These are phyloP conservation scores for Molossus molossus DNA, from an alignment of 2,797 vertebrate genomes.

Conservation along the genomic window DNA sequence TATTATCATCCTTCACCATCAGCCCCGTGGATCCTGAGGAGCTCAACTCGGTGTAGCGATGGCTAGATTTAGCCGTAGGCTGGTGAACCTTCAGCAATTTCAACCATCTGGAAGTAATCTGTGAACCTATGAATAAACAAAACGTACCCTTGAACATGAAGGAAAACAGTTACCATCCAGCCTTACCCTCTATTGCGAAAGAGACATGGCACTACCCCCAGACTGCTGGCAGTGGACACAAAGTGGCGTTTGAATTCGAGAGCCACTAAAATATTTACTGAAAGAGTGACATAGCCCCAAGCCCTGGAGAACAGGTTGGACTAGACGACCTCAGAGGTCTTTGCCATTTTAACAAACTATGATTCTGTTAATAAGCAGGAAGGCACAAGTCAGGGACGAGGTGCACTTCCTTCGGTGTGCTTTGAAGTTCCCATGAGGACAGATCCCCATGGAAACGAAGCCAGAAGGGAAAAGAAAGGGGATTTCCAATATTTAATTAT, in stretches of 20 bases:
- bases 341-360: neutral
- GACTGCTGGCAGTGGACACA: neutral
- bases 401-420: neutral
- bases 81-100: neutral
- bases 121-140: neutral
- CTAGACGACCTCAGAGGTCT: neutral
- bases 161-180: neutral
- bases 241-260: neutral
- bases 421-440: conserved; percentile 23
- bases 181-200: neutral
- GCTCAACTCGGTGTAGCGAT: neutral
- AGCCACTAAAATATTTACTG: neutral
- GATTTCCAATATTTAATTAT: conserved; percentile 41
- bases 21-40: neutral
- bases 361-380: conserved; percentile 20
- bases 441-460: conserved; percentile 38
- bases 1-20: neutral
- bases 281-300: neutral
- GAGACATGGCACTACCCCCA: neutral
- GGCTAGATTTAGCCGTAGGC: neutral
- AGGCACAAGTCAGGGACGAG: neutral
- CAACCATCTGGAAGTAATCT: neutral
- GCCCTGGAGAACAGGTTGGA: neutral
- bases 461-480: conserved; percentile 37
- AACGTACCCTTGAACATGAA: neutral